Evolutionary conservation across 2,888 invertebrate species (phyloP).

Genomic region (Tinea pellionella): DNA sequence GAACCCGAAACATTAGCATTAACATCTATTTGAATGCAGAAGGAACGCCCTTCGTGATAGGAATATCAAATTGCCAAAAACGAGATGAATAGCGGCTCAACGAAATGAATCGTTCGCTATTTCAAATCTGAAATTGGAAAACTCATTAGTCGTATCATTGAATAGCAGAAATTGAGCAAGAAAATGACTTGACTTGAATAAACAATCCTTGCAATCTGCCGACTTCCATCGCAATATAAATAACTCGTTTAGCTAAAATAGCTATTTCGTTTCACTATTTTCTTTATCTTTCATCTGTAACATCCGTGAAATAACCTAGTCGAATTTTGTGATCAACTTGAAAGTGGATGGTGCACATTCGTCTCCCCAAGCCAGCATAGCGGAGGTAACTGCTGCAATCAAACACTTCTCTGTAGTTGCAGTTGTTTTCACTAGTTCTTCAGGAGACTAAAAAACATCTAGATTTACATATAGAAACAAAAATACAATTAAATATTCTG

Average conservation of each 20-base stretch:
- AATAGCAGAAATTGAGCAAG: conserved; percentile 13
- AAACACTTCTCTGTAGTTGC: too few relatives aligned
- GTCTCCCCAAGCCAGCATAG: too few relatives aligned
- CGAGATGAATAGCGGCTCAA: conserved; percentile 16
- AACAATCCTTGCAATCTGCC: not conserved
- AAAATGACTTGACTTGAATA: conserved; percentile 10
- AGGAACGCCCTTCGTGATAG: conserved; percentile 28
- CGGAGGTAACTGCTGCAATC: too few relatives aligned
- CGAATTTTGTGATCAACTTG: too few relatives aligned
- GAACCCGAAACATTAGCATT: conserved; percentile 34
- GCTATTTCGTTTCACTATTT: not conserved
- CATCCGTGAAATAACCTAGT: too few relatives aligned
- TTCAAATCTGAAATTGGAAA: conserved; percentile 31
- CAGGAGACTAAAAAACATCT: too few relatives aligned
- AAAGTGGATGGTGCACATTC: too few relatives aligned
- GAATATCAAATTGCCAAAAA: conserved; percentile 30
- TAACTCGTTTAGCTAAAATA: conserved; percentile 9
- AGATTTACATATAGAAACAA: too few relatives aligned
- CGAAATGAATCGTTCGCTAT: conserved; percentile 29
- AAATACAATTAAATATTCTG: too few relatives aligned
- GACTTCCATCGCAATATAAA: conserved; percentile 1
- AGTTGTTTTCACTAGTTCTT: too few relatives aligned
- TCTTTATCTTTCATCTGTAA: not conserved
- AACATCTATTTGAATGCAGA: conserved; percentile 37
- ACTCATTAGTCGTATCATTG: conserved; percentile 31